Evolutionary conservation across 2,888 invertebrate species (phyloP).

Genomic region (Campoplex capitator): DNA sequence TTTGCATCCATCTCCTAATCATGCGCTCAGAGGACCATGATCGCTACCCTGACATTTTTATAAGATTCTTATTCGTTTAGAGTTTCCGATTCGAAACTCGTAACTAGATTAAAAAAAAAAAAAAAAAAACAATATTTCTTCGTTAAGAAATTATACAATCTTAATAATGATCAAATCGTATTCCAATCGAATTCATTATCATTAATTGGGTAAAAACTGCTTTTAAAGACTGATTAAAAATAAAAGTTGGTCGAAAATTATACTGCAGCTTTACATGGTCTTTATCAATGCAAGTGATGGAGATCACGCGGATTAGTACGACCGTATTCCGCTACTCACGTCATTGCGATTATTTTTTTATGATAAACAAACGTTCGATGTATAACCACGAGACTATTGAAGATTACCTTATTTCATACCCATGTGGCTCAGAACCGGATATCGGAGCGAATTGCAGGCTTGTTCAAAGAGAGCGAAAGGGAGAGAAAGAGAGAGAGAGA

Average conservation of each 20-base stretch:
- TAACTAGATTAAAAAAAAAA: neutral
- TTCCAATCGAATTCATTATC: neutral
- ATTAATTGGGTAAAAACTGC: neutral
- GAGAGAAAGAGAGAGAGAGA: no score
- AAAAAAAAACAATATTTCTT: neutral
- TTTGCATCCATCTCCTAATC: constrained; percentile 58
- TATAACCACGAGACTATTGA: no score
- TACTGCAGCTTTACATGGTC: neutral
- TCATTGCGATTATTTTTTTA: no score
- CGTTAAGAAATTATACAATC: neutral
- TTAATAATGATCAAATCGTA: neutral
- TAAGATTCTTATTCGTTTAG: constrained; percentile 16
- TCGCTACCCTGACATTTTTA: constrained; percentile 36
- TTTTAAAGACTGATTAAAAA: neutral
- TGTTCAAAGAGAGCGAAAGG: no score
- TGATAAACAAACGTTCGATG: no score
- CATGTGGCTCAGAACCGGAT: no score
- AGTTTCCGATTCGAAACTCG: neutral
- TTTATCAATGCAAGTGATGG: neutral
- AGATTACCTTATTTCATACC: no score
- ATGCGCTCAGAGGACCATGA: constrained; percentile 48
- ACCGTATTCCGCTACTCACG: no score
- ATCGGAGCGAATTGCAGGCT: no score
- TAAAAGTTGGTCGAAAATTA: neutral
- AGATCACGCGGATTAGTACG: no score